Conservation (phyloP, 2,113 vertebrate species). For the Phoenicopterus ruber region DNA sequence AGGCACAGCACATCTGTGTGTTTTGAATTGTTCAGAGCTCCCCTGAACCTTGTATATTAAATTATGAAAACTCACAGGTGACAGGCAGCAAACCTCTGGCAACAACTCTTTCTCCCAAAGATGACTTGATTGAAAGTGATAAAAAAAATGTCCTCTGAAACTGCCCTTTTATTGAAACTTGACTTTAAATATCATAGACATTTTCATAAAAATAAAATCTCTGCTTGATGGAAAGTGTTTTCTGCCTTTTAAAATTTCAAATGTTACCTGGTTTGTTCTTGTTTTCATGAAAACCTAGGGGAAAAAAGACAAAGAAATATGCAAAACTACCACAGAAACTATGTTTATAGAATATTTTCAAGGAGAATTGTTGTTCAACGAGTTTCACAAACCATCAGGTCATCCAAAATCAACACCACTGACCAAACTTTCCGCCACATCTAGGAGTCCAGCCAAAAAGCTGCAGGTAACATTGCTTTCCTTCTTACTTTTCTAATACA, state of each 20-base stretch:
- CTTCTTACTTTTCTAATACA: accelerated
- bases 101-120: neutral
- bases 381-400: neutral
- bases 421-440: neutral
- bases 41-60: neutral
- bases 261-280: neutral
- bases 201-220: neutral
- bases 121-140: neutral
- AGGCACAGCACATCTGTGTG: neutral
- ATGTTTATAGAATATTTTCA: neutral
- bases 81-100: neutral
- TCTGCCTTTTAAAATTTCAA: neutral
- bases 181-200: neutral
- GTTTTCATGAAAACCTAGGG: neutral
- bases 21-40: neutral
- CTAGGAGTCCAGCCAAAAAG: neutral
- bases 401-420: neutral
- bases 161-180: neutral
- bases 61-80: neutral
- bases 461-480: neutral
- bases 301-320: neutral
- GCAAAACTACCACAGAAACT: neutral
- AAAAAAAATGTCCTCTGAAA: neutral
- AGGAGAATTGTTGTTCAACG: neutral
- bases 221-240: neutral